Percentiles rank a stretch among this genome's conserved stretches.
These are phyloP conservation scores for Conops quadrifasciatus DNA, from an alignment of 2,888 invertebrate genomes.

Conservation along the genomic window DNA sequence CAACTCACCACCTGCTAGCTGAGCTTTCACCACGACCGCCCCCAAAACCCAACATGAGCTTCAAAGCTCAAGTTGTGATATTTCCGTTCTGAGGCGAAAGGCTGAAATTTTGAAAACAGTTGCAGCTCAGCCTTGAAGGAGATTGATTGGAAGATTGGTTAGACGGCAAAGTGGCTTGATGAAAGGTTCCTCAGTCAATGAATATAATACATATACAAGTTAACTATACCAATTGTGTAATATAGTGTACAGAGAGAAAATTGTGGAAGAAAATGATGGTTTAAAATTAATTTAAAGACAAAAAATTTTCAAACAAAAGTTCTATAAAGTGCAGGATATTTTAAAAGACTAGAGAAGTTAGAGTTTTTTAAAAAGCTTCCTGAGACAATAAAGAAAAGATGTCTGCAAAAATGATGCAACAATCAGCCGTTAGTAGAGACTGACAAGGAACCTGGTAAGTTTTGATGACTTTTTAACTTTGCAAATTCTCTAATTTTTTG, in stretches of 20 bases:
- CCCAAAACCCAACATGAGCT: constrained; percentile 39
- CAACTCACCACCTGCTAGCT: background rate
- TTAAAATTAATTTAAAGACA: too few relatives aligned
- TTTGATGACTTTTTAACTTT: background rate
- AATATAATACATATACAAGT: constrained; percentile 3
- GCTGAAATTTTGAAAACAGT: constrained; percentile 46
- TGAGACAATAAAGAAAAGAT: background rate
- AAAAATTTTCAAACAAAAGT: background rate
- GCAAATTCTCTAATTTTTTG: too few relatives aligned
- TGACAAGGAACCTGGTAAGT: constrained; percentile 17
- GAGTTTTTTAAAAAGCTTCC: background rate
- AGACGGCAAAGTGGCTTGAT: constrained; percentile 4
- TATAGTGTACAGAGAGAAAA: background rate
- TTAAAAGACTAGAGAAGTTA: too few relatives aligned
- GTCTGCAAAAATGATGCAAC: constrained; percentile 26
- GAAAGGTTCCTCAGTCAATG: constrained; percentile 11
- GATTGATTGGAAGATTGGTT: constrained; percentile 42
- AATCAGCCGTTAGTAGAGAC: constrained; percentile 7
- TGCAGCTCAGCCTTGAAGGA: constrained; percentile 44
- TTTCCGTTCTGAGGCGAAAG: constrained; percentile 37
- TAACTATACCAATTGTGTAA: background rate
- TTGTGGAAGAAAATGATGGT: background rate
- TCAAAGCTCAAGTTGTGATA: constrained; percentile 35
- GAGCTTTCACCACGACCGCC: constrained; percentile 12
- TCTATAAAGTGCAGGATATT: background rate